Conservation (phyloP, 2,113 vertebrate genomes). For the Aramus guarauna region DNA sequence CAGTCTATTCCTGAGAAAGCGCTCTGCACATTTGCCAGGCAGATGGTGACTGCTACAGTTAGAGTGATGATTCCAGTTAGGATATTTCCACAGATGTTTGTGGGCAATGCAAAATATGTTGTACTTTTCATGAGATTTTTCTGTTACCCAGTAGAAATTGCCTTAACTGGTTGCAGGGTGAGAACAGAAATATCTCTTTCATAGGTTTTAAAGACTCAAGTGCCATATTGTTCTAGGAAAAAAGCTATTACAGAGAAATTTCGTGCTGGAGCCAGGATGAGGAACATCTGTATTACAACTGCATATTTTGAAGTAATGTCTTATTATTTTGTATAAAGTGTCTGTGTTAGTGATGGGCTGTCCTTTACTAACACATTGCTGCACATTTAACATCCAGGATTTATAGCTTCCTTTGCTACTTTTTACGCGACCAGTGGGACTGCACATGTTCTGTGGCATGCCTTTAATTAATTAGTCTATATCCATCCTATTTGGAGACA, state of each 20-base stretch:
- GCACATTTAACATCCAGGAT: neutral
- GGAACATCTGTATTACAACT: neutral
- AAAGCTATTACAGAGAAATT: neutral
- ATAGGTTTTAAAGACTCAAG: neutral
- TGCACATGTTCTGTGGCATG: neutral
- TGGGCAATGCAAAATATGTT: neutral
- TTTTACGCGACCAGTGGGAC: neutral
- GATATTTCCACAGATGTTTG: neutral
- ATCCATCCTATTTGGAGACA: neutral
- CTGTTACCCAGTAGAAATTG: neutral
- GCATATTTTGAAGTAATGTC: neutral
- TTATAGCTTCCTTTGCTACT: neutral
- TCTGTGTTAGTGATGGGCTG: neutral
- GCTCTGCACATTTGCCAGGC: neutral
- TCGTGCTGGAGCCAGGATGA: neutral
- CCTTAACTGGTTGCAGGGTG: neutral
- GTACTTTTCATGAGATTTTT: neutral
- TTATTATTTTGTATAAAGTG: neutral
- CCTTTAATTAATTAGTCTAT: conserved; percentile 48
- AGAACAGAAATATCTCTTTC: neutral
- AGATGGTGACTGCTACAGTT: neutral
- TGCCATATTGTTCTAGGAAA: neutral
- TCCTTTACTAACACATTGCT: neutral
- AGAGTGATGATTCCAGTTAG: neutral
- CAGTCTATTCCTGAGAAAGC: neutral